Percentiles rank a stretch among this genome's conserved stretches.
Conservation (phyloP, 2,113 vertebrate species). For the Zapornia atra region DNA sequence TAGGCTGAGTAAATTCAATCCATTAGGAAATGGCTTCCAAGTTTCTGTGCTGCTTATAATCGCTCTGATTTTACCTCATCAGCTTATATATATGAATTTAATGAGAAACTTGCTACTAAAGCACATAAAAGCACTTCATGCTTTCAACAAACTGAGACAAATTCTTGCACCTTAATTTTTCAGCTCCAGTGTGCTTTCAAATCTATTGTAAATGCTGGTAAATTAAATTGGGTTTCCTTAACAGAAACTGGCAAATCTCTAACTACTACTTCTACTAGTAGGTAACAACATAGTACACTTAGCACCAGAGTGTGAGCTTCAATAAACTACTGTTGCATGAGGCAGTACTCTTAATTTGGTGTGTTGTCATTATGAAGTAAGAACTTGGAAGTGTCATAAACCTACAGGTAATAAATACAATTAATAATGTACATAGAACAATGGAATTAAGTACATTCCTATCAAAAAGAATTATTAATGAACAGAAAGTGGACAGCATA, state of each 20-base stretch:
- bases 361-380: constrained; percentile 62
- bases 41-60: neutral
- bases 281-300: neutral
- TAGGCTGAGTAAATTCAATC: neutral
- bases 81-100: neutral
- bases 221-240: neutral
- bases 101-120: neutral
- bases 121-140: neutral
- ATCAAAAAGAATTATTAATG: constrained; percentile 78
- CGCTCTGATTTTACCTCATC: neutral
- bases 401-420: constrained; percentile 72
- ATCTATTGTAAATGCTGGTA: constrained; percentile 11
- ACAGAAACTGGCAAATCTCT: constrained; percentile 10
- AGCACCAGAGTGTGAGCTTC: constrained; percentile 16
- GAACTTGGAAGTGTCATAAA: constrained; percentile 58
- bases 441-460: constrained; percentile 68
- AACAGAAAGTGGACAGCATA: constrained; percentile 84
- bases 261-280: constrained; percentile 34
- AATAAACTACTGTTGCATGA: constrained; percentile 41
- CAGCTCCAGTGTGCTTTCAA: neutral
- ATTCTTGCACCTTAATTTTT: neutral
- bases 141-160: neutral
- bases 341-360: constrained; percentile 26
- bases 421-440: constrained; percentile 80
- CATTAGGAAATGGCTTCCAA: neutral